A percentile compares a stretch with the other conserved stretches of the same genome.
Conservation (phyloP, 2,888 invertebrate species). For the Drosophila ustulata region DNA sequence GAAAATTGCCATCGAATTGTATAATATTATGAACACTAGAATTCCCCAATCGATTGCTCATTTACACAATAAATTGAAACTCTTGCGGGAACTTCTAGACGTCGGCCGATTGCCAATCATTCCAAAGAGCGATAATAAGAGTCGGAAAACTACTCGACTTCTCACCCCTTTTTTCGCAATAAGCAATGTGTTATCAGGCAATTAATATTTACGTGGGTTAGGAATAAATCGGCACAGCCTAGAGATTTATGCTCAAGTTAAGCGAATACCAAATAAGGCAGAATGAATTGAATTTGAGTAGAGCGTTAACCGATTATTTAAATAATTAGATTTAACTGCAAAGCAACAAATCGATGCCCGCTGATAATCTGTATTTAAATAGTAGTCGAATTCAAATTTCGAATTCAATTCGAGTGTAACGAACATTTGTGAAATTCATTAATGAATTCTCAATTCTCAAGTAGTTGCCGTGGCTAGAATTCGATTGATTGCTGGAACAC, state of each 20-base stretch:
- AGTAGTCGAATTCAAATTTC: not conserved
- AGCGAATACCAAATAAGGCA: not conserved
- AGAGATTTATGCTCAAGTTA: not conserved
- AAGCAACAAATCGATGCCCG: not conserved
- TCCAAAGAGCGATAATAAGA: not conserved
- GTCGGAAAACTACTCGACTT: not conserved
- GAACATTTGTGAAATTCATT: conserved; percentile 20
- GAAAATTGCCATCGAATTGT: no score
- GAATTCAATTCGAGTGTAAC: not conserved
- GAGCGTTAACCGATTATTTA: not conserved
- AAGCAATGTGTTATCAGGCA: conserved; percentile 1
- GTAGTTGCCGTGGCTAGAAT: not conserved
- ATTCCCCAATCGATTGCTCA: not conserved
- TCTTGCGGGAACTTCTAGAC: not conserved
- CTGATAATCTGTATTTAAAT: not conserved
- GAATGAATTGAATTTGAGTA: not conserved
- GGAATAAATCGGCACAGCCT: not conserved
- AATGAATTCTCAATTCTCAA: conserved; percentile 12
- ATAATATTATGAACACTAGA: not conserved
- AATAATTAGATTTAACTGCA: not conserved
- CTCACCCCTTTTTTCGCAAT: not conserved
- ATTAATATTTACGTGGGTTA: conserved; percentile 2
- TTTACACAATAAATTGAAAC: not conserved
- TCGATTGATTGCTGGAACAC: conserved; percentile 1
- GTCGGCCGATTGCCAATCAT: not conserved